A percentile compares a stretch with the other conserved stretches of the same genome.
These are phyloP conservation scores for Macquaria ambigua DNA, from an alignment of 2,113 vertebrate species.

Conservation along the genomic window DNA sequence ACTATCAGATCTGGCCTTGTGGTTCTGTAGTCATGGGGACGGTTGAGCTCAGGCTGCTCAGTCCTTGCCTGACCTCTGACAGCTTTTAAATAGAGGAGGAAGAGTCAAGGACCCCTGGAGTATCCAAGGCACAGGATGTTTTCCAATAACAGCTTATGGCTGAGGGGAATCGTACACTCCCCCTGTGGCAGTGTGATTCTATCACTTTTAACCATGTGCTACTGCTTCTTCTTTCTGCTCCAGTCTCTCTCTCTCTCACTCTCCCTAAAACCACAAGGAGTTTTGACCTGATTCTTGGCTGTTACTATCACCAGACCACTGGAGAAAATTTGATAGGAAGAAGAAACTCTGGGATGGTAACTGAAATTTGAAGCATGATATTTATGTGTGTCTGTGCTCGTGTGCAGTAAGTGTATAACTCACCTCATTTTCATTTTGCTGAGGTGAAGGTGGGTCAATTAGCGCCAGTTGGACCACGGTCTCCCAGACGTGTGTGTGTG, in stretches of 20 bases:
- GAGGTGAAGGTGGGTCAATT: constrained; percentile 74
- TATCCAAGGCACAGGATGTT: constrained; percentile 69
- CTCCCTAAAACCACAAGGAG: constrained; percentile 68
- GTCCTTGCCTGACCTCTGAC: constrained; percentile 58
- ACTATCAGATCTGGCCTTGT: constrained; percentile 17
- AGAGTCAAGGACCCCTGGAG: constrained; percentile 59
- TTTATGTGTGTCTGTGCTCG: constrained; percentile 39
- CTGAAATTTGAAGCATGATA: constrained; percentile 62
- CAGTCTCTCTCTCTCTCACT: constrained; percentile 34
- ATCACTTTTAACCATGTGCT: constrained; percentile 74
- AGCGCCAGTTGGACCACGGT: constrained; percentile 87
- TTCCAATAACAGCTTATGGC: constrained; percentile 78
- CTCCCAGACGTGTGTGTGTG: constrained; percentile 86
- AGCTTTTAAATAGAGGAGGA: constrained; percentile 68
- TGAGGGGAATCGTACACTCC: constrained; percentile 63
- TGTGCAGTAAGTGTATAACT: constrained; percentile 35
- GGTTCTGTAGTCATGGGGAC: constrained; percentile 17
- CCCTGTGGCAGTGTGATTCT: constrained; percentile 74
- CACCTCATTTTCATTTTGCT: constrained; percentile 85
- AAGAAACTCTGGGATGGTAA: constrained; percentile 52
- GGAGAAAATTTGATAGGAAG: constrained; percentile 48
- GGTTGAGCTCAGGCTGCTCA: constrained; percentile 38
- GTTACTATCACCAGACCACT: constrained; percentile 63
- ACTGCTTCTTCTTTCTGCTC: constrained; percentile 48
- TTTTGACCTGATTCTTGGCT: constrained; percentile 76